These are phyloP conservation scores for Pachymerium ferrugineum DNA, from an alignment of 2,888 invertebrate genomes.

Conservation along the genomic window DNA sequence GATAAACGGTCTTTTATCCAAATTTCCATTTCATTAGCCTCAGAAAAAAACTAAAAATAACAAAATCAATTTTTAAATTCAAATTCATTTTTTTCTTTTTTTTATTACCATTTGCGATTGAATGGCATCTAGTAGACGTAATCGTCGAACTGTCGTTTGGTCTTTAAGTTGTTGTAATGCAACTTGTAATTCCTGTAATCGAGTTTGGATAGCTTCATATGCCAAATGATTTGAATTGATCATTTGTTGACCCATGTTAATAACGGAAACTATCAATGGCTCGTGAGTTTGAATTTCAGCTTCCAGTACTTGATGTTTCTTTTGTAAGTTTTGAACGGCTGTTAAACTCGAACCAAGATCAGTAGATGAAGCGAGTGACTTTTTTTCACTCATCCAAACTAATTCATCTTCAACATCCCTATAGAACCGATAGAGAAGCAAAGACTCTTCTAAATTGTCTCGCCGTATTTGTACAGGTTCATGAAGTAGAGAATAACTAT, in stretches of 20 bases:
- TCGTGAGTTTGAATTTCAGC: conserved; percentile 83
- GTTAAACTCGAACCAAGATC: conserved; percentile 62
- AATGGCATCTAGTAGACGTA: conserved; percentile 70
- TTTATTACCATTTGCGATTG: conserved; percentile 68
- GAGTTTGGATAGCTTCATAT: conserved; percentile 62
- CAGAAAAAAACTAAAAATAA: conserved; percentile 68
- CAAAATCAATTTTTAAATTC: conserved; percentile 18
- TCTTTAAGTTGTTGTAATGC: conserved; percentile 66
- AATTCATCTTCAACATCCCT: conserved; percentile 89
- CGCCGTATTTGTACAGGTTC: conserved; percentile 86
- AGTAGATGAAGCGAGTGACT: conserved; percentile 62
- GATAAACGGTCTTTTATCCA: conserved; percentile 85
- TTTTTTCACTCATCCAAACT: conserved; percentile 79
- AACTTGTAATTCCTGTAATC: conserved; percentile 62
- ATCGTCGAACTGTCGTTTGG: conserved; percentile 63
- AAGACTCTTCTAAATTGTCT: conserved; percentile 87
- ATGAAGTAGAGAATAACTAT: conserved; percentile 68
- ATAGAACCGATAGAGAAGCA: conserved; percentile 78
- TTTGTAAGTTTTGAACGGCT: conserved; percentile 81
- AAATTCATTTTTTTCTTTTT: background rate
- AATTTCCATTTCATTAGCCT: conserved; percentile 82
- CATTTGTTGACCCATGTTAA: conserved; percentile 70
- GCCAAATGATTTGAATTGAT: conserved; percentile 81
- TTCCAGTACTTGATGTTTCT: conserved; percentile 84
- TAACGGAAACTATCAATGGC: conserved; percentile 68